These are phyloP conservation scores for Parthenolecanium corni DNA, from an alignment of 2,888 invertebrate species.

Conservation along the genomic window DNA sequence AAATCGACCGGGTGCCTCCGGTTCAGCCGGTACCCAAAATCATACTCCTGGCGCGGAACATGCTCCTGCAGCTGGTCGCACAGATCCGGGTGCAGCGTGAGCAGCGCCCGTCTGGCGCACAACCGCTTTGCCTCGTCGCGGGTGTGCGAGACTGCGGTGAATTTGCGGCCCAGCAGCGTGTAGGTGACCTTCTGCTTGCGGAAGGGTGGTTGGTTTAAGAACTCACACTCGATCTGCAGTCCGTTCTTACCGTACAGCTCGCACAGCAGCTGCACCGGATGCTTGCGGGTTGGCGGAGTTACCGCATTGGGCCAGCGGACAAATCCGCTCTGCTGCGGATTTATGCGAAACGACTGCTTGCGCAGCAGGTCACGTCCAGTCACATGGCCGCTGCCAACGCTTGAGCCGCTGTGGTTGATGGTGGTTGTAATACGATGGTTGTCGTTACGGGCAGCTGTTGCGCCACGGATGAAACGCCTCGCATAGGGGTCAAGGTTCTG, in stretches of 20 bases:
- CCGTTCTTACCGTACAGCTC: constrained; percentile 22
- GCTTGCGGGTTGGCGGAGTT: constrained; percentile 3
- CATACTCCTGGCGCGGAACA: constrained; percentile 13
- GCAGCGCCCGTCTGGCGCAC: constrained; percentile 10
- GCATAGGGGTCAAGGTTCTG: no score
- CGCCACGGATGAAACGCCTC: no score
- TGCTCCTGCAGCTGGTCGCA: constrained; percentile 11
- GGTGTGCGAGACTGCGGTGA: constrained; percentile 21
- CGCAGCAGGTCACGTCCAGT: not conserved
- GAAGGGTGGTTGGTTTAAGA: constrained; percentile 2
- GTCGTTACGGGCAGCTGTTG: no score
- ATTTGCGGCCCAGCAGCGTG: constrained; percentile 13
- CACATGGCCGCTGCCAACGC: not conserved
- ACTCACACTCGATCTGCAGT: constrained; percentile 20
- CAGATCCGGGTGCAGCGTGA: constrained; percentile 14
- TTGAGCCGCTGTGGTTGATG: not conserved
- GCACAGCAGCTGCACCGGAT: constrained; percentile 19
- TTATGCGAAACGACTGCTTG: constrained; percentile 6
- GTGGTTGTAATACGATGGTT: no score
- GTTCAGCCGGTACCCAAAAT: constrained; percentile 14
- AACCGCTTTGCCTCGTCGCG: constrained; percentile 17
- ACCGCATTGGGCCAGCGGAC: not conserved
- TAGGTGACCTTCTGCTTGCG: constrained; percentile 21
- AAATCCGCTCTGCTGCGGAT: not conserved
- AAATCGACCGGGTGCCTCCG: constrained; percentile 17